Evolutionary conservation across 2,888 invertebrate genomes (phyloP).

Genomic region (Nomada ferruginata): DNA sequence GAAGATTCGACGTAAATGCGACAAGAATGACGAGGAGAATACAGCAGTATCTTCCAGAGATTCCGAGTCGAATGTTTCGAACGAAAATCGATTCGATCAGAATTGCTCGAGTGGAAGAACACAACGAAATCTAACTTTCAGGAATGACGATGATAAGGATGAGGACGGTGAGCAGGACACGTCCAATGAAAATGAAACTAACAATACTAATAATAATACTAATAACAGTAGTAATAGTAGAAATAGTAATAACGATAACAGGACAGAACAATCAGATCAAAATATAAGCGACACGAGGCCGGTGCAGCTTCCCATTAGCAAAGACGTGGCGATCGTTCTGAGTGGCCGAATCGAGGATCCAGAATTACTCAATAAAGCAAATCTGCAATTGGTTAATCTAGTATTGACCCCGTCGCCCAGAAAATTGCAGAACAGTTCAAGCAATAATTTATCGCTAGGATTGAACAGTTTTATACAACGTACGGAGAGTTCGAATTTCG

Average conservation of each 20-base stretch:
- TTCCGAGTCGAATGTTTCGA: conserved; percentile 19
- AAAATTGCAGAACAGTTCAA: conserved; percentile 56
- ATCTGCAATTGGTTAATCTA: conserved; percentile 78
- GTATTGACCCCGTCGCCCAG: conserved; percentile 76
- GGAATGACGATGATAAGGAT: not conserved
- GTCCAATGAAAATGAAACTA: conserved; percentile 3
- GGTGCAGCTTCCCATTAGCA: conserved; percentile 78
- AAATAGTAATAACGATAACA: not conserved
- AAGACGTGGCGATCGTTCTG: conserved; percentile 80
- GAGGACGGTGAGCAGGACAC: conserved; percentile 16
- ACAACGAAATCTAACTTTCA: not conserved
- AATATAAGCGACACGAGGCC: conserved; percentile 36
- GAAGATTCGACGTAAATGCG: conserved; percentile 72
- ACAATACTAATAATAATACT: not conserved
- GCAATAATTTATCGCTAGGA: conserved; percentile 54
- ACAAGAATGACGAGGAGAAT: conserved; percentile 42
- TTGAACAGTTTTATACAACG: conserved; percentile 66
- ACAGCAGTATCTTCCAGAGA: not conserved
- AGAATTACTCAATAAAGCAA: conserved; percentile 74
- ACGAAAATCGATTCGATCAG: conserved; percentile 12
- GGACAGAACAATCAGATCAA: conserved; percentile 15
- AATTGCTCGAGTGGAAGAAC: conserved; percentile 2
- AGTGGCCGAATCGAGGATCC: conserved; percentile 80
- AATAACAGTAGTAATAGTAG: conserved; percentile 13
- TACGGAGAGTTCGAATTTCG: conserved; percentile 52